These are phyloP conservation scores for Melopsittacus undulatus DNA, from an alignment of 2,797 vertebrate genomes.

Conservation along the genomic window DNA sequence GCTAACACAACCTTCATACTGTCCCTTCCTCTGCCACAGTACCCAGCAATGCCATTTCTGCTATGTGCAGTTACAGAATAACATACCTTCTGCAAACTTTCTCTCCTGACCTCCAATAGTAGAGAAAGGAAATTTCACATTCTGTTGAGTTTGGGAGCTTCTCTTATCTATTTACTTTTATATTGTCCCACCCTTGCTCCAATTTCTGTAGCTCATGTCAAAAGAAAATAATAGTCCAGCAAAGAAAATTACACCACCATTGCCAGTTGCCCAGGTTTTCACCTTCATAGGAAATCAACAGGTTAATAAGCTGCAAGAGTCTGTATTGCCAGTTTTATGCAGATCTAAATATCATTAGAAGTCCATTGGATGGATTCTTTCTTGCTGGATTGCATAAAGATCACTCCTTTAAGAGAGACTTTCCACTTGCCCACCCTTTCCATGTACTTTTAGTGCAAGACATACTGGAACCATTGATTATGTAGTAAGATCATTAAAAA, in stretches of 20 bases:
- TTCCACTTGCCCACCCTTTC: background rate
- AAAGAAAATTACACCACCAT: background rate
- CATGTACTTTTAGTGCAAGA: background rate
- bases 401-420: background rate
- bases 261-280: background rate
- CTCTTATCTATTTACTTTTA: background rate
- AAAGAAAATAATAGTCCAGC: background rate
- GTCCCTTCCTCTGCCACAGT: background rate
- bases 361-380: background rate
- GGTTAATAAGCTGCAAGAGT: background rate
- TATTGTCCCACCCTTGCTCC: background rate
- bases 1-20: background rate
- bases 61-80: background rate
- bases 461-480: background rate
- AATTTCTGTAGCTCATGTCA: background rate
- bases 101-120: background rate
- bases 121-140: background rate
- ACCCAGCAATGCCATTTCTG: background rate
- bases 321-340: background rate
- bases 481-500: conserved; percentile 19
- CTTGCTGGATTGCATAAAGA: background rate
- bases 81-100: background rate
- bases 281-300: background rate
- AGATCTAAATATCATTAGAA: background rate
- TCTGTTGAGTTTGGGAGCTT: background rate